Conservation (phyloP, 2,113 vertebrate species). For the Macroglossus sobrinus region DNA sequence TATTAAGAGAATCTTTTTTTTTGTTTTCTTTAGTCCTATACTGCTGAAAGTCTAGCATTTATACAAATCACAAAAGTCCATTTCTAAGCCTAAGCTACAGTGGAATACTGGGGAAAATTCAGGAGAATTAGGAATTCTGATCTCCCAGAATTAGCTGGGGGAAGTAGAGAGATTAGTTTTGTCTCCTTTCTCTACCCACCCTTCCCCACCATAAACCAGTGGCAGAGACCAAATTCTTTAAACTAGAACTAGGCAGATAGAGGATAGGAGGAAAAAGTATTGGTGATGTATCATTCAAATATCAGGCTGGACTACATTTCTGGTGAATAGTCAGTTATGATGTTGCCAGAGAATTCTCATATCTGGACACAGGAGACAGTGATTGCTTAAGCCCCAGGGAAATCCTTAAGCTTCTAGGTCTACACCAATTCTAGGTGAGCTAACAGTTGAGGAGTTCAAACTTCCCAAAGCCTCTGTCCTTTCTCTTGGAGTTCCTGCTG, state of each 20-base stretch:
- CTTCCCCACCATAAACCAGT: background rate
- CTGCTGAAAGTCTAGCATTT: background rate
- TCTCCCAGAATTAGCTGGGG: background rate
- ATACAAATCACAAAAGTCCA: background rate
- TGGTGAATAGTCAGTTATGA: background rate
- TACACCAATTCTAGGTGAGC: background rate
- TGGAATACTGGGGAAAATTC: background rate
- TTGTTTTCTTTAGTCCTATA: background rate
- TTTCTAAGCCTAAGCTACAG: constrained; percentile 12
- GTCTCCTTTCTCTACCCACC: background rate
- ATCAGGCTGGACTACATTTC: constrained; percentile 3
- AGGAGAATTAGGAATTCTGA: background rate
- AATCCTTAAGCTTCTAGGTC: background rate
- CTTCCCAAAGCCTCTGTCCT: background rate
- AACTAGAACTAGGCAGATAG: constrained; percentile 7
- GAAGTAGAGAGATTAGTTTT: background rate
- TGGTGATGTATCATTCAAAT: constrained; percentile 28
- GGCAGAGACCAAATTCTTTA: constrained; percentile 5
- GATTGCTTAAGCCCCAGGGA: background rate
- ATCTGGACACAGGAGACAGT: background rate
- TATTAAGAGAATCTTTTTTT: background rate
- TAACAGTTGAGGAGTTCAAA: background rate
- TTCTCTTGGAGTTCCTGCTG: background rate
- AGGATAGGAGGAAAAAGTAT: background rate
- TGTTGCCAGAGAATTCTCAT: constrained; percentile 1